Percentiles rank a stretch among this genome's conserved stretches.
Evolutionary conservation across 2,888 invertebrate genomes (phyloP).

Genomic region (Xestia ashworthii): DNA sequence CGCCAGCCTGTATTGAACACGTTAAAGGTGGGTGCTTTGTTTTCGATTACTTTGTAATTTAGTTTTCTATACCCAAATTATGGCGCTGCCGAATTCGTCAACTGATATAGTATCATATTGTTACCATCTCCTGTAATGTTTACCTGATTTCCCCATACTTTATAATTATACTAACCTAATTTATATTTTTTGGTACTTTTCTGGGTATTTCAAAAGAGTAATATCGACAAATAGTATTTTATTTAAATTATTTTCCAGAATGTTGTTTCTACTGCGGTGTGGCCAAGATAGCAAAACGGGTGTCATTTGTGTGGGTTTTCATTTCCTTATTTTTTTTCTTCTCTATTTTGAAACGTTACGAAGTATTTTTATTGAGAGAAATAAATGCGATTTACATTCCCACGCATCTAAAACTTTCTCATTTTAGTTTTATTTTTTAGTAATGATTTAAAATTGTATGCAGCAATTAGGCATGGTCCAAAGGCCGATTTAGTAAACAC

Average conservation of each 20-base stretch:
- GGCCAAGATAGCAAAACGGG: constrained; percentile 75
- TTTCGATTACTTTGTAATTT: not conserved
- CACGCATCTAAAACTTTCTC: not conserved
- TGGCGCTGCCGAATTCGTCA: not conserved
- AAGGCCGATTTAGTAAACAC: not conserved
- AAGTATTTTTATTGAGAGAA: not conserved
- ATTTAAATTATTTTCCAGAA: constrained; percentile 69
- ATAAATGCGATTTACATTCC: not conserved
- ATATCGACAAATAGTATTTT: constrained; percentile 14
- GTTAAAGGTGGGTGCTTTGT: not conserved
- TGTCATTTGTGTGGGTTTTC: constrained; percentile 65
- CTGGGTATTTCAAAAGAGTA: not conserved
- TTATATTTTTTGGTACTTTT: not conserved
- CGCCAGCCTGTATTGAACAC: not conserved
- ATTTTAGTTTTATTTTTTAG: not conserved
- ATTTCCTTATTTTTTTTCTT: constrained; percentile 27
- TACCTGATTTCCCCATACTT: not conserved
- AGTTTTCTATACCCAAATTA: not conserved
- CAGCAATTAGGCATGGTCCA: not conserved
- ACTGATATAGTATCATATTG: not conserved
- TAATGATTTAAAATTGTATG: not conserved
- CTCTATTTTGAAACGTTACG: not conserved
- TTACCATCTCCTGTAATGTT: not conserved
- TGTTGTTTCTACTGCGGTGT: constrained; percentile 66
- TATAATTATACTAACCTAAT: not conserved